phyloP scores from a whole-genome alignment of 2,797 vertebrate species.

The Babyrousa celebensis region DNA sequence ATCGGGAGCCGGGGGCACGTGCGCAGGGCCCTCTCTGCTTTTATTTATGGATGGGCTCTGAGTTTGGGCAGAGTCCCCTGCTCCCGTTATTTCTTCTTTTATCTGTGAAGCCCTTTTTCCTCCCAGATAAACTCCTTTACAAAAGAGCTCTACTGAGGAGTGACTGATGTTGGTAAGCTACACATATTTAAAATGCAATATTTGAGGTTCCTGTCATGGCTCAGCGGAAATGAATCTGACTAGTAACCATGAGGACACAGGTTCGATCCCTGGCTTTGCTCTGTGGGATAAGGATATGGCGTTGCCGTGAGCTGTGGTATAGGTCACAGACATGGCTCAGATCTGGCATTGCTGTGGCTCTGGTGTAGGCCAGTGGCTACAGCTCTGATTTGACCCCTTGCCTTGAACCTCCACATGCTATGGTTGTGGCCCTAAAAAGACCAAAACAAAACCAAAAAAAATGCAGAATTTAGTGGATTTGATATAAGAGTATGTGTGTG shows the following conservation, averaged over 20 bases:
- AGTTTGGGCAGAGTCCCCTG: rapidly evolving
- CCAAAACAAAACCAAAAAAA: not conserved
- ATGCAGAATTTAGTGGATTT: not conserved
- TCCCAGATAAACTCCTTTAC: not conserved
- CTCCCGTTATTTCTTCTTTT: rapidly evolving
- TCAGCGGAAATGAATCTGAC: no score
- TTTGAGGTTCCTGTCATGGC: no score
- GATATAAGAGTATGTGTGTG: not conserved
- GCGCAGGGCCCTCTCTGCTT: rapidly evolving
- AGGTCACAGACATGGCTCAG: no score
- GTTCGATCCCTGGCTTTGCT: no score
- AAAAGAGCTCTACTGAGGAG: not conserved
- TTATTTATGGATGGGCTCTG: rapidly evolving
- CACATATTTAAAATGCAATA: not conserved
- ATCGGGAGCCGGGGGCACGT: rapidly evolving
- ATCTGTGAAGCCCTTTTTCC: not conserved
- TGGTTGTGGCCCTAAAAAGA: no score
- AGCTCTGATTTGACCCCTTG: no score
- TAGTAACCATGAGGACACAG: no score
- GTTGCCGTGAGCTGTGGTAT: no score
- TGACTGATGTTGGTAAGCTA: not conserved
- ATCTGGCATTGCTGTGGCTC: no score
- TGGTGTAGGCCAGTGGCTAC: no score
- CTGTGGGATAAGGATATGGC: no score
- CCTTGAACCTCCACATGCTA: no score